Evolutionary conservation across 2,113 vertebrate genomes (phyloP).

Genomic region (Aplodontia rufa): DNA sequence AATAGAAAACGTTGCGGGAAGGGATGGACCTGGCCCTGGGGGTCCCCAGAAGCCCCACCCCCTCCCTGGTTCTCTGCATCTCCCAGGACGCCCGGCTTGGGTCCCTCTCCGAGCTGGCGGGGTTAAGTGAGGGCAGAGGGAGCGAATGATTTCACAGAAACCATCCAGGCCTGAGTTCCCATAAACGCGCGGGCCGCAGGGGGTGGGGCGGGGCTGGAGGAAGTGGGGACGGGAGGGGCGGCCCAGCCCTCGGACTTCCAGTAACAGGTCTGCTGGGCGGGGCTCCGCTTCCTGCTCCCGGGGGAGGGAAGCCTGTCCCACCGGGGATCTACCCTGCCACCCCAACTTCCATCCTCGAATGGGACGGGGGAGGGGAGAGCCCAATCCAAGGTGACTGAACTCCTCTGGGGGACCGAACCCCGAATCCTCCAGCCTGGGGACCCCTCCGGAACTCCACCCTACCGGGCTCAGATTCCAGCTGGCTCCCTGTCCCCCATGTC

Average conservation of each 20-base stretch:
- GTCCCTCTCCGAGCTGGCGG: conserved; percentile 33
- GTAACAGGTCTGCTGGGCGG: conserved; percentile 79
- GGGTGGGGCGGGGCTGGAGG: conserved; percentile 77
- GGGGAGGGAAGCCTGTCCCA: conserved; percentile 72
- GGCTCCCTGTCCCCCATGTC: neutral
- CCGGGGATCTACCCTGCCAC: conserved; percentile 69
- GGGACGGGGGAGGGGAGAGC: neutral
- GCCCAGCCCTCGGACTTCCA: conserved; percentile 80
- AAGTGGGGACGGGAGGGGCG: conserved; percentile 82
- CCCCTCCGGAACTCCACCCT: neutral
- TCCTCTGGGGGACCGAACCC: neutral
- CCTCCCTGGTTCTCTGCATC: neutral
- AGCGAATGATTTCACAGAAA: conserved; percentile 78
- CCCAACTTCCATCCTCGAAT: conserved; percentile 34
- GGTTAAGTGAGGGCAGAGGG: conserved; percentile 71
- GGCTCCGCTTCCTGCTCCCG: conserved; percentile 76
- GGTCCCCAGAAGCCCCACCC: neutral
- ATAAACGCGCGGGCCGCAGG: conserved; percentile 77
- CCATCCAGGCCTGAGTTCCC: conserved; percentile 76
- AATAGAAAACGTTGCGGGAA: neutral
- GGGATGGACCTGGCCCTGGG: neutral
- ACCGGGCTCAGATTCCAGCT: neutral
- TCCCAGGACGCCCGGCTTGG: neutral
- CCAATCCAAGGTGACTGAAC: neutral
- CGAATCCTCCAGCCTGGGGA: neutral